A percentile compares a stretch with the other conserved stretches of the same genome.
Evolutionary conservation across 2,888 invertebrate species (phyloP).

Genomic region (Heliconius charithonia): DNA sequence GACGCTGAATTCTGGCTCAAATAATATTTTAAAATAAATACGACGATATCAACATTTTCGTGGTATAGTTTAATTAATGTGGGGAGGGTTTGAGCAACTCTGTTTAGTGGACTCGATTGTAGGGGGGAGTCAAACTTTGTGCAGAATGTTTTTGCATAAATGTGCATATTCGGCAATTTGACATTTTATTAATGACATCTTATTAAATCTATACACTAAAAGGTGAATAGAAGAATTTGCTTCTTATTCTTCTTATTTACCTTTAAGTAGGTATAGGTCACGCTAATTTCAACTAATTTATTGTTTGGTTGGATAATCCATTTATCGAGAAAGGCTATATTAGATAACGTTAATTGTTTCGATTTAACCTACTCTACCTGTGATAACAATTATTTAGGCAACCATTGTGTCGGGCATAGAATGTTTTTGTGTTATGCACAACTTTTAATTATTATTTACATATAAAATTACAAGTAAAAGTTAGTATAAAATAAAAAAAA

Average conservation of each 20-base stretch:
- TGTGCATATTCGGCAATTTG: too few relatives aligned
- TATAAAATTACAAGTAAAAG: neutral
- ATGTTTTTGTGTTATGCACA: too few relatives aligned
- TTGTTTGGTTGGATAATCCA: neutral
- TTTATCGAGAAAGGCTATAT: neutral
- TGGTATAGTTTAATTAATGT: neutral
- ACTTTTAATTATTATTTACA: neutral
- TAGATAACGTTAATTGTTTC: neutral
- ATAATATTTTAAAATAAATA: constrained; percentile 1
- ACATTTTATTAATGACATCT: too few relatives aligned
- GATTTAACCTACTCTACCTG: neutral
- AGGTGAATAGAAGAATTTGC: too few relatives aligned
- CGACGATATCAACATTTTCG: neutral
- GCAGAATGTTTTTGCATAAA: too few relatives aligned
- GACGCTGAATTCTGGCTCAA: neutral
- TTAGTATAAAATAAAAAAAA: neutral
- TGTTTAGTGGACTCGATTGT: neutral
- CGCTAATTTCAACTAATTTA: too few relatives aligned
- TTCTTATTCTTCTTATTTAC: too few relatives aligned
- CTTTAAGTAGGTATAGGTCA: too few relatives aligned
- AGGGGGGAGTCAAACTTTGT: neutral
- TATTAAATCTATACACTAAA: too few relatives aligned
- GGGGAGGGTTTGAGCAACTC: neutral
- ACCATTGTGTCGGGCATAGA: too few relatives aligned
- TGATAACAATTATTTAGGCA: neutral